These are phyloP conservation scores for Melanotaenia boesemani DNA, from an alignment of 2,797 vertebrate genomes.

Conservation along the genomic window DNA sequence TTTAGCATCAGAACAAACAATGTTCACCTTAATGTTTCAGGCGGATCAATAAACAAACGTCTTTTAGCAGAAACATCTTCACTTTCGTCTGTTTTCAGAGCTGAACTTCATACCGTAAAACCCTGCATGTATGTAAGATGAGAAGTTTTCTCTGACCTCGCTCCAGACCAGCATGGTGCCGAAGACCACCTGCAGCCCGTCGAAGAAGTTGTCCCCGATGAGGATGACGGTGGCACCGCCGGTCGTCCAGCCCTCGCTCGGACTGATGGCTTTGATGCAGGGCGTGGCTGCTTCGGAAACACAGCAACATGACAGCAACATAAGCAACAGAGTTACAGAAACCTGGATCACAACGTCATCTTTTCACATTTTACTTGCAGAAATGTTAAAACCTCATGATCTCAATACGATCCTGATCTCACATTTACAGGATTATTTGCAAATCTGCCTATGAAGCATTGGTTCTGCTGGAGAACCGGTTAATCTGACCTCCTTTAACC, in stretches of 20 bases:
- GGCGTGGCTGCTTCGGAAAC: slow-evolving; percentile 91
- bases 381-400: no score
- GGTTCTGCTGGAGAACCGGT: not conserved
- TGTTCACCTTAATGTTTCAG: no score
- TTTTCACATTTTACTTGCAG: no score
- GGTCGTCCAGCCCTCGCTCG: slow-evolving; percentile 95
- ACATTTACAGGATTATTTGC: not conserved
- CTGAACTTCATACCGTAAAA: no score
- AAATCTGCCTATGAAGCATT: not conserved
- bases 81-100: no score
- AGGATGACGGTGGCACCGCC: slow-evolving; percentile 96
- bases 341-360: no score
- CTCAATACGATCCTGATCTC: no score
- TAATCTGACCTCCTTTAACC: not conserved
- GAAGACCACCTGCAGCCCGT: slow-evolving; percentile 95
- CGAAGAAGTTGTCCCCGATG: slow-evolving; percentile 98
- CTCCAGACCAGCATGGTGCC: slow-evolving; percentile 97
- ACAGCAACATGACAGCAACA: slow-evolving; percentile 29
- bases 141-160: slow-evolving; percentile 81
- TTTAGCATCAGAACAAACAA: no score
- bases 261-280: slow-evolving; percentile 98
- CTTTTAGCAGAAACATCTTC: no score
- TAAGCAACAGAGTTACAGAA: not conserved
- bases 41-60: no score
- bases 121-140: not conserved